These are phyloP conservation scores for Vipera ursinii DNA, from an alignment of 2,797 vertebrate species.

Conservation along the genomic window DNA sequence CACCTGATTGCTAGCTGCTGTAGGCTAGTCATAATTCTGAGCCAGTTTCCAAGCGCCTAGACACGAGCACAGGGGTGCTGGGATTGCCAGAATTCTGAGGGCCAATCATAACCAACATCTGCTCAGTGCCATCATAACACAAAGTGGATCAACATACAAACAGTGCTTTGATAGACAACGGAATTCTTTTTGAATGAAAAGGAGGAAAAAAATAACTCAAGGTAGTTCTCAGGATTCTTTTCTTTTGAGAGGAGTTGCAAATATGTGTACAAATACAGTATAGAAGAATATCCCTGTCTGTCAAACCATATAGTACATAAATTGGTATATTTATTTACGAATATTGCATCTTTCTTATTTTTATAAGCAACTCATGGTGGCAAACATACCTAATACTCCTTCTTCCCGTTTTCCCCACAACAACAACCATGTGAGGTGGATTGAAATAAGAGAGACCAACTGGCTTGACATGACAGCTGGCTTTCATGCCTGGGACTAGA, in stretches of 20 bases:
- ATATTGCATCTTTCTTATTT: not conserved
- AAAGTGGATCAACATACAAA: slow-evolving; percentile 24
- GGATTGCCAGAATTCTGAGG: not conserved
- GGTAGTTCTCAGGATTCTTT: slow-evolving; percentile 34
- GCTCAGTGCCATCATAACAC: not conserved
- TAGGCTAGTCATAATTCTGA: not conserved
- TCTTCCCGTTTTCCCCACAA: not conserved
- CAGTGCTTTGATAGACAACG: slow-evolving; percentile 21
- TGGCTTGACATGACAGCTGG: not conserved
- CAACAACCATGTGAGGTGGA: not conserved
- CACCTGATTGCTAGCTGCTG: not conserved
- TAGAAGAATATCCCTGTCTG: not conserved
- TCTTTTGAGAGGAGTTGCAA: not conserved
- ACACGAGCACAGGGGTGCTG: not conserved
- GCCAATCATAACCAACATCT: not conserved
- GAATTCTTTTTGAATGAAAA: slow-evolving; percentile 33
- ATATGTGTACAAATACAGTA: not conserved
- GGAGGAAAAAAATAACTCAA: not conserved
- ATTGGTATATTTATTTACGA: not conserved
- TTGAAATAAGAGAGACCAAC: not conserved
- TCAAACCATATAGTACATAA: not conserved
- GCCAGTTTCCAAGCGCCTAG: not conserved
- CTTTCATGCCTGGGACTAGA: not conserved
- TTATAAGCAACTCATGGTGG: not conserved
- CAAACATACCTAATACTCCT: not conserved